A percentile compares a stretch with the other conserved stretches of the same genome.
These are phyloP conservation scores for Chelmon rostratus DNA, from an alignment of 2,797 vertebrate genomes.

Conservation along the genomic window DNA sequence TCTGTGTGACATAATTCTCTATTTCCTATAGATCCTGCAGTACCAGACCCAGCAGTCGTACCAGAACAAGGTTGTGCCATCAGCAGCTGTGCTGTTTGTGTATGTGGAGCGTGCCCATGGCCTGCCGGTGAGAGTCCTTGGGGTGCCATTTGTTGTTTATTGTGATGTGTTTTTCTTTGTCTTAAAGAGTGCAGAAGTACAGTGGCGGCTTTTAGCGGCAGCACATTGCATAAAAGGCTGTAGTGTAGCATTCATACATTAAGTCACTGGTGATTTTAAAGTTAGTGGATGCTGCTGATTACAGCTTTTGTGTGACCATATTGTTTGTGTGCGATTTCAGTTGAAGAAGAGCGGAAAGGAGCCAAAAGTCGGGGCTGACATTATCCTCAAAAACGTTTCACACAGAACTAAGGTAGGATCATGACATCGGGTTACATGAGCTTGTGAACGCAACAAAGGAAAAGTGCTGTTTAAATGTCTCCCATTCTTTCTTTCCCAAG, in stretches of 20 bases:
- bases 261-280: not conserved
- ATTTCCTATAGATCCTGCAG: slow-evolving; percentile 85
- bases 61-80: slow-evolving; percentile 88
- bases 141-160: slow-evolving; percentile 35
- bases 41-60: slow-evolving; percentile 90
- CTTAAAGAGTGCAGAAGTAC: not conserved
- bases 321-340: slow-evolving; percentile 73
- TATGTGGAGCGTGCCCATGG: slow-evolving; percentile 91
- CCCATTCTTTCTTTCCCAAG: slow-evolving; percentile 70
- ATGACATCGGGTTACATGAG: not conserved
- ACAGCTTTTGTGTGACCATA: not conserved
- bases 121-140: slow-evolving; percentile 86
- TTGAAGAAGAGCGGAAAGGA: slow-evolving; percentile 91
- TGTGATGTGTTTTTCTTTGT: slow-evolving; percentile 5
- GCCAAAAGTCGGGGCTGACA: slow-evolving; percentile 86
- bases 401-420: slow-evolving; percentile 90
- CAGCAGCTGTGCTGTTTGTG: slow-evolving; percentile 89
- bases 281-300: not conserved
- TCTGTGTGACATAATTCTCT: slow-evolving; percentile 4
- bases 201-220: slow-evolving; percentile 11
- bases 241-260: not conserved
- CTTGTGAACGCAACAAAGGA: not conserved
- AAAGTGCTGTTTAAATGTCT: slow-evolving; percentile 3
- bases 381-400: slow-evolving; percentile 83
- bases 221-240: slow-evolving; percentile 5